Percentiles rank a stretch among this genome's conserved stretches.
These are phyloP conservation scores for Leucophora obtusa DNA, from an alignment of 2,888 invertebrate genomes.

Conservation along the genomic window DNA sequence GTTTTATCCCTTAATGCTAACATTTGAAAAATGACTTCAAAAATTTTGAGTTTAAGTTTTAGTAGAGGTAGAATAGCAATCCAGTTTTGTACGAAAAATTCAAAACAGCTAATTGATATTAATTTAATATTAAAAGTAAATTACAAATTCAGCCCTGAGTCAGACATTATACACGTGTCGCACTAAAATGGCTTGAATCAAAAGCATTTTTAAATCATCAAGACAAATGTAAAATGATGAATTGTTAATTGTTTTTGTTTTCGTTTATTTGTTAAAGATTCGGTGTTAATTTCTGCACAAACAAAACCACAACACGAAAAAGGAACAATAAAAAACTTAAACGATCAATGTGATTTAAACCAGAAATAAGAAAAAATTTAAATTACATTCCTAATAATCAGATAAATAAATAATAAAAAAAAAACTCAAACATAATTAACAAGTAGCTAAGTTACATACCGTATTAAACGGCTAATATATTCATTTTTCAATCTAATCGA, in stretches of 20 bases:
- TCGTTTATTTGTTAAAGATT: background rate
- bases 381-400: background rate
- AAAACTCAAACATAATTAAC: too few relatives aligned
- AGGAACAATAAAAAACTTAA: background rate
- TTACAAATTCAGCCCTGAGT: background rate
- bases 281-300: slow-evolving; percentile 9
- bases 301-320: background rate
- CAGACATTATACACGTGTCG: background rate
- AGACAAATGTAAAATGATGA: background rate
- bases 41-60: too few relatives aligned
- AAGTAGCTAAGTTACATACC: slow-evolving; percentile 70
- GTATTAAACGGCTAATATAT: slow-evolving; percentile 82
- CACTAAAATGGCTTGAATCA: background rate
- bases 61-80: too few relatives aligned
- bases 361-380: background rate
- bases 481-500: slow-evolving; percentile 81
- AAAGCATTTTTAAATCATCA: background rate
- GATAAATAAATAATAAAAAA: slow-evolving; percentile 3
- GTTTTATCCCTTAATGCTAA: too few relatives aligned
- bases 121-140: too few relatives aligned
- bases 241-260: too few relatives aligned
- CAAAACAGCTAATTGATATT: too few relatives aligned
- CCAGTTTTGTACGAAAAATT: too few relatives aligned
- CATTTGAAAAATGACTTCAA: too few relatives aligned
- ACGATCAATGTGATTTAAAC: background rate